Evolutionary conservation across 2,888 invertebrate genomes (phyloP).

Genomic region (Latrodectus hesperus): DNA sequence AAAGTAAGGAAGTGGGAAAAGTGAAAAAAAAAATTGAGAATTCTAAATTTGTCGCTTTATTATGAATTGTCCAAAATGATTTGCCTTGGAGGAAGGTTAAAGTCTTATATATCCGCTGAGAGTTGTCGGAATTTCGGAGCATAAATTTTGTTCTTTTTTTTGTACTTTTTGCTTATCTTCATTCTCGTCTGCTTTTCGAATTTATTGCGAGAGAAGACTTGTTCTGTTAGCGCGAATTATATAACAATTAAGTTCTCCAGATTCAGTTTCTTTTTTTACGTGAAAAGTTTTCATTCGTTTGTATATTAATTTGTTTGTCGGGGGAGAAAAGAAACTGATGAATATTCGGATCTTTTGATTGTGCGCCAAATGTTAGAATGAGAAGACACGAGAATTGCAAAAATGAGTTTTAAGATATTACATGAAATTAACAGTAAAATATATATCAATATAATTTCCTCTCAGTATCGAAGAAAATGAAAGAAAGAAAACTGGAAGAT

Average conservation of each 20-base stretch:
- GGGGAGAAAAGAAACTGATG: not conserved
- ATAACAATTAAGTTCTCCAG: slow-evolving; percentile 1
- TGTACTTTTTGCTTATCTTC: not conserved
- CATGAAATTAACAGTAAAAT: too few relatives aligned
- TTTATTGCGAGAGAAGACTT: not conserved
- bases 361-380: too few relatives aligned
- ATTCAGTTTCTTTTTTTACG: not conserved
- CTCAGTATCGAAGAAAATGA: too few relatives aligned
- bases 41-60: slow-evolving; percentile 46
- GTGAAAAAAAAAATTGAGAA: slow-evolving; percentile 27
- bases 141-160: slow-evolving; percentile 11
- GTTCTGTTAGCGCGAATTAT: not conserved
- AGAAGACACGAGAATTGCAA: too few relatives aligned
- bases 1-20: slow-evolving; percentile 11
- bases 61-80: slow-evolving; percentile 14
- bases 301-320: not conserved
- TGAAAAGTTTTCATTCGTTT: not conserved
- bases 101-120: not conserved
- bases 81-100: not conserved
- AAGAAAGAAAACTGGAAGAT: too few relatives aligned
- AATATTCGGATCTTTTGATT: too few relatives aligned
- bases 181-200: not conserved
- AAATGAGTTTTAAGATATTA: too few relatives aligned
- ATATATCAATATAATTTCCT: too few relatives aligned
- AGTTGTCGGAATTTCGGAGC: too few relatives aligned